A percentile compares a stretch with the other conserved stretches of the same genome.
Evolutionary conservation across 2,113 vertebrate genomes (phyloP).

Genomic region (Micromys minutus): DNA sequence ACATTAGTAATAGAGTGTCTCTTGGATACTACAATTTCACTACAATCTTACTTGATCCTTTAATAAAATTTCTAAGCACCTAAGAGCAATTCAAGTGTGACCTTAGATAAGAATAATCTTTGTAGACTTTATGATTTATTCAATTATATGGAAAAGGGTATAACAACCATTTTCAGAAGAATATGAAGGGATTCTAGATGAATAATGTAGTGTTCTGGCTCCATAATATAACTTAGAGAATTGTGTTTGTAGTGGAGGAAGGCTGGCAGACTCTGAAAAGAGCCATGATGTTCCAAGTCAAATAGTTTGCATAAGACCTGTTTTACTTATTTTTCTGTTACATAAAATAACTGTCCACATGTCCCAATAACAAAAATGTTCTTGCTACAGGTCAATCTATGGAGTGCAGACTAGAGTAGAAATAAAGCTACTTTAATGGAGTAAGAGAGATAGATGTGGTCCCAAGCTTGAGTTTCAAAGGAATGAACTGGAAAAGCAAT

Average conservation of each 20-base stretch:
- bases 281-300: background rate
- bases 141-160: background rate
- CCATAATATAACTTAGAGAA: background rate
- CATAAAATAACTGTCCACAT: background rate
- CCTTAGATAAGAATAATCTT: background rate
- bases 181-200: background rate
- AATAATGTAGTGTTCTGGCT: background rate
- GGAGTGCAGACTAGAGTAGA: background rate
- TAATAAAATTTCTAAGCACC: constrained; percentile 9
- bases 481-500: background rate
- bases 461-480: background rate
- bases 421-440: background rate
- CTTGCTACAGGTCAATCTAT: background rate
- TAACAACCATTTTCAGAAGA: background rate
- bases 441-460: background rate
- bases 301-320: background rate
- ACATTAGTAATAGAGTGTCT: background rate
- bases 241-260: background rate
- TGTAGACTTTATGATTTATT: background rate
- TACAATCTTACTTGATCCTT: constrained; percentile 7
- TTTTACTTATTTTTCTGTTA: background rate
- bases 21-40: background rate
- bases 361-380: background rate
- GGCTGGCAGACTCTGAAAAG: background rate
- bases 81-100: background rate